phyloP scores from a whole-genome alignment of 2,888 invertebrate genomes.

The Osmoderma eremita region DNA sequence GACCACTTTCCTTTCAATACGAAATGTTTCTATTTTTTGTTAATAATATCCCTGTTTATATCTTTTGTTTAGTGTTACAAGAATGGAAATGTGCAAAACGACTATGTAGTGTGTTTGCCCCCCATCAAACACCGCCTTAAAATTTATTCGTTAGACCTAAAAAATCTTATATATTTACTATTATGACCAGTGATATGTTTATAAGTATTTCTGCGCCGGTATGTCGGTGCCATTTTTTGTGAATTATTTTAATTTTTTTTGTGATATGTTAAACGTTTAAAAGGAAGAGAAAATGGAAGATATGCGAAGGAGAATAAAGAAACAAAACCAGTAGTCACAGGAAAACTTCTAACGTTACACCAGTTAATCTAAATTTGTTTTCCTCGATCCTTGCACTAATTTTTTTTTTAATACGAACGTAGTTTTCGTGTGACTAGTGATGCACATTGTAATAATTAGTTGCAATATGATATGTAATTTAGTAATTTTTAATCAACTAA shows the following conservation, averaged over 20 bases:
- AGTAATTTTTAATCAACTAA: slow-evolving; percentile 61
- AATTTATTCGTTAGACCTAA: slow-evolving; percentile 30
- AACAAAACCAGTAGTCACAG: slow-evolving; percentile 37
- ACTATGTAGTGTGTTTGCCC: slow-evolving; percentile 9
- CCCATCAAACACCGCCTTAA: slow-evolving; percentile 15
- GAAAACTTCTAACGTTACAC: slow-evolving; percentile 32
- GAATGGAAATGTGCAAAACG: slow-evolving; percentile 38
- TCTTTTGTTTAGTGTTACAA: slow-evolving; percentile 27
- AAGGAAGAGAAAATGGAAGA: slow-evolving; percentile 30
- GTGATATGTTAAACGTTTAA: slow-evolving; percentile 58
- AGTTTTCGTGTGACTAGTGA: slow-evolving; percentile 60
- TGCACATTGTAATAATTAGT: slow-evolving; percentile 59
- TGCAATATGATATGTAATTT: slow-evolving; percentile 60
- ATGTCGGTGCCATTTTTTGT: slow-evolving; percentile 54
- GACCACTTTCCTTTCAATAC: slow-evolving; percentile 5
- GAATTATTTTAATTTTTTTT: slow-evolving; percentile 59
- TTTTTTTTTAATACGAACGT: slow-evolving; percentile 41
- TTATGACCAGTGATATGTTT: slow-evolving; percentile 61
- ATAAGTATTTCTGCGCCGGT: slow-evolving; percentile 60
- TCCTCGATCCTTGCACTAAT: slow-evolving; percentile 35
- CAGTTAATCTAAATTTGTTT: slow-evolving; percentile 34
- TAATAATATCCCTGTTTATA: slow-evolving; percentile 40
- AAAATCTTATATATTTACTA: slow-evolving; percentile 34
- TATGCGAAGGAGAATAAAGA: slow-evolving; percentile 11
- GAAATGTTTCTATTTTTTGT: slow-evolving; percentile 39